A percentile compares a stretch with the other conserved stretches of the same genome.
phyloP scores from a whole-genome alignment of 2,797 vertebrate genomes.

The Phataginus tricuspis region DNA sequence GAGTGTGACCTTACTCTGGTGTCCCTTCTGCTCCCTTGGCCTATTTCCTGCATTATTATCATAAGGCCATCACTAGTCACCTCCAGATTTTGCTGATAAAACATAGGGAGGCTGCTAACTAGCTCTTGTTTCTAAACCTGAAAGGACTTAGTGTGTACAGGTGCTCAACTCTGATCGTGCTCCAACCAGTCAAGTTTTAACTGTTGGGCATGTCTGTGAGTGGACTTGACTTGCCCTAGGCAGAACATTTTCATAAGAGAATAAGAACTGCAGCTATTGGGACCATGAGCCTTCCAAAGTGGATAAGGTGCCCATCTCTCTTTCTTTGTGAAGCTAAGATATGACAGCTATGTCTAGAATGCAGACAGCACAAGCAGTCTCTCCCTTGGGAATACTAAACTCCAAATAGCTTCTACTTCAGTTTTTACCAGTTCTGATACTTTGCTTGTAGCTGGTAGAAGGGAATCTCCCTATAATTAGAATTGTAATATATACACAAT shows the following conservation, averaged over 20 bases:
- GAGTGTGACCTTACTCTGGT: neutral
- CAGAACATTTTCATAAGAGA: conserved; percentile 75
- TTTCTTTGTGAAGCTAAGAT: conserved; percentile 76
- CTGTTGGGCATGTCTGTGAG: conserved; percentile 72
- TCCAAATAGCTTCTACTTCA: conserved; percentile 66
- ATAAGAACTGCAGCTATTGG: neutral
- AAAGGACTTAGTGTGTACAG: conserved; percentile 33
- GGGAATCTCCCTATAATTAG: neutral
- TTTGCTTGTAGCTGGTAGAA: conserved; percentile 56
- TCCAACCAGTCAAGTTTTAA: conserved; percentile 68
- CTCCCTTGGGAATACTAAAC: conserved; percentile 11
- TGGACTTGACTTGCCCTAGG: conserved; percentile 57
- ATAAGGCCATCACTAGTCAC: neutral
- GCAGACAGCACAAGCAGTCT: neutral
- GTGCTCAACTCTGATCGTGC: conserved; percentile 56
- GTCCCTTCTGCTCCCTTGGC: neutral
- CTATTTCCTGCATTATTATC: neutral
- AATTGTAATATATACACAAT: neutral
- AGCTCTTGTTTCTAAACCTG: conserved; percentile 50
- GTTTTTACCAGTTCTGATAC: conserved; percentile 67
- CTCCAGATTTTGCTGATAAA: conserved; percentile 59
- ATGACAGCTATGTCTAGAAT: conserved; percentile 25
- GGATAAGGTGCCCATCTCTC: neutral
- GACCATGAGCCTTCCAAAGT: neutral
- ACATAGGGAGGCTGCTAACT: conserved; percentile 75